A percentile compares a stretch with the other conserved stretches of the same genome.
phyloP scores from a whole-genome alignment of 2,113 vertebrate genomes.

The Forbesichthys papilliferus region DNA sequence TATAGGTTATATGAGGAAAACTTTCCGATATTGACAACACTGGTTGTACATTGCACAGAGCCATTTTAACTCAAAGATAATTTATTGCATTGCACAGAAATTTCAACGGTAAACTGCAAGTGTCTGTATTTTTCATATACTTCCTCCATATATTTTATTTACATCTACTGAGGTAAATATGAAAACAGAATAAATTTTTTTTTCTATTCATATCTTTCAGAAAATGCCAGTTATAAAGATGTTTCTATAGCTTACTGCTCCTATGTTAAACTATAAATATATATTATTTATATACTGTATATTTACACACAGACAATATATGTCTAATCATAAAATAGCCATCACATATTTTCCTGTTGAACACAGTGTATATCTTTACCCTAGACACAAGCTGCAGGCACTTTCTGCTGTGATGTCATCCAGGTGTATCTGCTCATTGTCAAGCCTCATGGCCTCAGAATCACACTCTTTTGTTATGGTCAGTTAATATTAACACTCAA shows the following conservation, averaged over 20 bases:
- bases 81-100: too few relatives aligned
- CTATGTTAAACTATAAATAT: too few relatives aligned
- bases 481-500: constrained; percentile 57
- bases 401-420: constrained; percentile 37
- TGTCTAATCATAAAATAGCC: constrained; percentile 44
- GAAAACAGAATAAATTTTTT: too few relatives aligned
- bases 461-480: constrained; percentile 50
- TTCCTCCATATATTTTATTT: too few relatives aligned
- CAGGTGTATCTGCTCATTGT: constrained; percentile 50
- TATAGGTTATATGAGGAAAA: background rate
- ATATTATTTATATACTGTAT: too few relatives aligned
- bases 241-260: too few relatives aligned
- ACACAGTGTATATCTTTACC: constrained; percentile 4
- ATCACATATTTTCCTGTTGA: constrained; percentile 29
- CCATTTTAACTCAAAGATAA: background rate
- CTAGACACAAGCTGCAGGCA: constrained; percentile 17
- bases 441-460: constrained; percentile 39
- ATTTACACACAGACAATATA: background rate
- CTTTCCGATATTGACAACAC: background rate
- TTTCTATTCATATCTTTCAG: too few relatives aligned
- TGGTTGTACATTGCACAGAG: background rate
- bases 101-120: too few relatives aligned
- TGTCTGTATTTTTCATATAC: too few relatives aligned
- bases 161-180: too few relatives aligned
- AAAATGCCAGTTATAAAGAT: too few relatives aligned